A percentile compares a stretch with the other conserved stretches of the same genome.
Evolutionary conservation across 2,797 vertebrate species (phyloP).

Genomic region (Crax fasciolata): DNA sequence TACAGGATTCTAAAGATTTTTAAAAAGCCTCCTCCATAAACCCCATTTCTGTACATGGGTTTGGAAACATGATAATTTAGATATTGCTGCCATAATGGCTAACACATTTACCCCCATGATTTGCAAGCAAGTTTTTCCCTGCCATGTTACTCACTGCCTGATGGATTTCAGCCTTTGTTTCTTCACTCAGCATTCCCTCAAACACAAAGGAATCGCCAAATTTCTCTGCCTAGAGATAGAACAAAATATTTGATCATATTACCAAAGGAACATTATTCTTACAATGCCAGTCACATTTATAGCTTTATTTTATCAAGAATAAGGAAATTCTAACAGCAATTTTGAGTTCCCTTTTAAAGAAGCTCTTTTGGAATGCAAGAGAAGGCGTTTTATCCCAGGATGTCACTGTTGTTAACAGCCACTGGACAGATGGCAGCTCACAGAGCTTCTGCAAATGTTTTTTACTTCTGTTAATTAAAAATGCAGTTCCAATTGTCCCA

Average conservation of each 20-base stretch:
- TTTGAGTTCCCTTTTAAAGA: neutral
- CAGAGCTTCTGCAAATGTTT: constrained; percentile 2
- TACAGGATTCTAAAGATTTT: neutral
- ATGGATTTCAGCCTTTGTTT: constrained; percentile 81
- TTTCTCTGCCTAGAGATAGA: constrained; percentile 88
- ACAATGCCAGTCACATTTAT: neutral
- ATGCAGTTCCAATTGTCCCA: neutral
- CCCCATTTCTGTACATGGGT: neutral
- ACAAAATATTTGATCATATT: neutral
- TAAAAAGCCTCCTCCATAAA: neutral
- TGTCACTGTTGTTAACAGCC: neutral
- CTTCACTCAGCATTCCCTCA: constrained; percentile 92
- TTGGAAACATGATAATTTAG: neutral
- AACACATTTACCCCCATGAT: neutral
- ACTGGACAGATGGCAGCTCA: constrained; percentile 19
- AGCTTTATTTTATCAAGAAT: neutral
- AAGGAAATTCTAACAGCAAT: neutral
- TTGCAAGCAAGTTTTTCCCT: neutral
- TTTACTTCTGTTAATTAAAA: constrained; percentile 9
- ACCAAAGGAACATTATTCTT: neutral
- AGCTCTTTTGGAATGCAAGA: neutral
- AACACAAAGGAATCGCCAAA: constrained; percentile 98
- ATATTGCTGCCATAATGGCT: neutral
- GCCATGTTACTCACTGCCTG: constrained; percentile 83
- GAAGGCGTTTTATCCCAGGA: neutral